Evolutionary conservation across 2,888 invertebrate genomes (phyloP).

Genomic region (Drosophila tanythrix): DNA sequence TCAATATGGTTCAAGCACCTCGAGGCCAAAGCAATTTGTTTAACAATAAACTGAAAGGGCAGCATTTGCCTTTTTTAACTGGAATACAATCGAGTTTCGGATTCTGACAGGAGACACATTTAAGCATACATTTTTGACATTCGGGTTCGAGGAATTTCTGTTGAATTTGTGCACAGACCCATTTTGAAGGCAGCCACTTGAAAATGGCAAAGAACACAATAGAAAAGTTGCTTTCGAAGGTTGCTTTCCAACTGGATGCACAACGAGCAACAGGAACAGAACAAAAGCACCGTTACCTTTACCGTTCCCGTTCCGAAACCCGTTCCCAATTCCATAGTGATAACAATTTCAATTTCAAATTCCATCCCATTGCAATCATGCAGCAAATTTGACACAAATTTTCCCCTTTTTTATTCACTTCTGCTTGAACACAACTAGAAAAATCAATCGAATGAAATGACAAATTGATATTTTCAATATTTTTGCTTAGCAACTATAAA

Average conservation of each 20-base stretch:
- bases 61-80: conserved; percentile 19
- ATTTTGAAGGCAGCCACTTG: conserved; percentile 36
- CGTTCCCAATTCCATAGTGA: conserved; percentile 14
- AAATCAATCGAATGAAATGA: not conserved
- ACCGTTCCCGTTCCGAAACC: not conserved
- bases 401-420: not conserved
- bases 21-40: conserved; percentile 50
- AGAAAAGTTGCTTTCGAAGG: conserved; percentile 22
- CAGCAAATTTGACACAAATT: conserved; percentile 57
- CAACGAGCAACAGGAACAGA: conserved; percentile 25
- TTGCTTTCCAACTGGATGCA: conserved; percentile 50
- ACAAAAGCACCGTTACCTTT: not conserved
- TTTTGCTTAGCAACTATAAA: not conserved
- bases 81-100: conserved; percentile 13
- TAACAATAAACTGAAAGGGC: not conserved
- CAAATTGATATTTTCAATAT: not conserved
- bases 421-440: not conserved
- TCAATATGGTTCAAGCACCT: conserved; percentile 29
- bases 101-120: not conserved
- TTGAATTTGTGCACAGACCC: conserved; percentile 11
- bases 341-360: conserved; percentile 23
- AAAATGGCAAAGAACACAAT: conserved; percentile 31
- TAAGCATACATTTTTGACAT: not conserved
- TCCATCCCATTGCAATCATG: conserved; percentile 43
- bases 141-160: not conserved